Evolutionary conservation across 1,140 invertebrate species (phyloP).

Genomic region (Spodoptera frugiperda): DNA sequence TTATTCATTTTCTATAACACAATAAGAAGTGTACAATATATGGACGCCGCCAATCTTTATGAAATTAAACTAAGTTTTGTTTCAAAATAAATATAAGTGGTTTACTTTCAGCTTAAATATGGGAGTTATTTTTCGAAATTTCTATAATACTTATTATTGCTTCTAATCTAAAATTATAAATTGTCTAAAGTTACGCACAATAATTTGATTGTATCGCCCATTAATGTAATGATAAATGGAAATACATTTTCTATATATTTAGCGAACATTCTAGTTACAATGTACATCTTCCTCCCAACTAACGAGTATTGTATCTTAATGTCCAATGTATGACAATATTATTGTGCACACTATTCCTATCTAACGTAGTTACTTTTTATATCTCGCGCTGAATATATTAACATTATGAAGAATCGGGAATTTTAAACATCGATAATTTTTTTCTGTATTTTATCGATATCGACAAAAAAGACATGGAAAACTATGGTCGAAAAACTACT

Average conservation of each 20-base stretch:
- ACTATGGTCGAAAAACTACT: not conserved
- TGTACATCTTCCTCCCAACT: not conserved
- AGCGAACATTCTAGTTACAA: not conserved
- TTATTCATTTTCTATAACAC: no score
- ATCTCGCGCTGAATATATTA: not conserved
- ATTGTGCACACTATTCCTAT: slow-evolving; percentile 60
- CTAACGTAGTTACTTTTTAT: slow-evolving; percentile 56
- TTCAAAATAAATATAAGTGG: no score
- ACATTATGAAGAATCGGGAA: not conserved
- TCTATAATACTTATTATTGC: no score
- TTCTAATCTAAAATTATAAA: not conserved
- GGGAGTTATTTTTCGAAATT: no score
- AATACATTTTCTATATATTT: slow-evolving; percentile 18
- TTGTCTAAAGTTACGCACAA: not conserved
- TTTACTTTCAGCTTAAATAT: no score
- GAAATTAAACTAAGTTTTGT: no score
- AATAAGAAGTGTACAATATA: no score
- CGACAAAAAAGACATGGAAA: no score
- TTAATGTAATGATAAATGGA: not conserved
- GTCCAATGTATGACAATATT: slow-evolving; percentile 69
- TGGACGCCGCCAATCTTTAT: no score
- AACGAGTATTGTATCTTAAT: slow-evolving; percentile 39
- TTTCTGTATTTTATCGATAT: no score
- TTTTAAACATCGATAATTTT: not conserved
- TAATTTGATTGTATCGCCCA: not conserved